These are phyloP conservation scores for Cyprinus carpio DNA, from an alignment of 2,113 vertebrate genomes.

Conservation along the genomic window DNA sequence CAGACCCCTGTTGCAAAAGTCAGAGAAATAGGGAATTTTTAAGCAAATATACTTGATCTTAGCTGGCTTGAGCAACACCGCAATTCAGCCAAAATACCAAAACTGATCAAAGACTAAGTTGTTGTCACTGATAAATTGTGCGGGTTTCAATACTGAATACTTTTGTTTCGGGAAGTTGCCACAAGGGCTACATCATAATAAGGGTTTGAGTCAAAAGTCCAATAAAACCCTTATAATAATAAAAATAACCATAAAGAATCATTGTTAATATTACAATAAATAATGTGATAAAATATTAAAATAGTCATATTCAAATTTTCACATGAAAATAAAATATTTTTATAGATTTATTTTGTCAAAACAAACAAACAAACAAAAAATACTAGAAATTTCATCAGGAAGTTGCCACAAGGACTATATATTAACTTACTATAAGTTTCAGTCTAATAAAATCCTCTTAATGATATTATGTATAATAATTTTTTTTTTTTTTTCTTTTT, in stretches of 20 bases:
- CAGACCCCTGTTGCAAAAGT: conserved; percentile 38
- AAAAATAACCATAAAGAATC: background rate
- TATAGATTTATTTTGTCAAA: background rate
- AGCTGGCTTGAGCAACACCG: conserved; percentile 7
- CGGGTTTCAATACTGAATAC: background rate
- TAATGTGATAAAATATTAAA: background rate
- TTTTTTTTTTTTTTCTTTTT: too few species aligned
- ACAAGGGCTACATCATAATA: background rate
- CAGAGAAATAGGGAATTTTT: conserved; percentile 5
- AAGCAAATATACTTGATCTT: conserved; percentile 14
- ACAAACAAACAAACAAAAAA: too few species aligned
- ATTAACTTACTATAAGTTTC: background rate
- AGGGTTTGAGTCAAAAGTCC: background rate
- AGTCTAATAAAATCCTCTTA: background rate
- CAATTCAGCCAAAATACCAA: background rate
- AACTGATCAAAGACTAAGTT: background rate
- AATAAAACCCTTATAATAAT: background rate
- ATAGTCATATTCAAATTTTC: too few species aligned
- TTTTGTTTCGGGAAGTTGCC: background rate
- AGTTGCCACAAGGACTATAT: too few species aligned
- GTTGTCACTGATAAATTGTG: background rate
- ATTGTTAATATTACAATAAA: background rate
- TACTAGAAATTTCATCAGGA: too few species aligned
- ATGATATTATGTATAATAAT: too few species aligned
- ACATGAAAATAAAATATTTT: too few species aligned